Evolutionary conservation across 2,888 invertebrate species (phyloP).

Genomic region (Boloria selene): DNA sequence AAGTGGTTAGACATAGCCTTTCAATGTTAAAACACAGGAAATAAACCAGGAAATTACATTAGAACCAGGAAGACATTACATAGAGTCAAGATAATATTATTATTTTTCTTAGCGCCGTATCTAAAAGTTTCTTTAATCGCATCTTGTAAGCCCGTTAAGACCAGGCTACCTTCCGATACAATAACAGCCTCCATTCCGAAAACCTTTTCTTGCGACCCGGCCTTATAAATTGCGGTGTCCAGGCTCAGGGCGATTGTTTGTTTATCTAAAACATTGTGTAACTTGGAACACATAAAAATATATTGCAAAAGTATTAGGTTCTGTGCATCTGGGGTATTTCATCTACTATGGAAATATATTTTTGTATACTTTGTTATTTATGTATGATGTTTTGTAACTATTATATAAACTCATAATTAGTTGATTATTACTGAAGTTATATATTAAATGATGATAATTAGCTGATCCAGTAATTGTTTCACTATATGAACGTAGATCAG

Average conservation of each 20-base stretch:
- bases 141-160: slow-evolving; percentile 49
- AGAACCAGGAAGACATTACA: neutral
- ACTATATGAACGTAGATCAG: too few species aligned
- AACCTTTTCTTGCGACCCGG: slow-evolving; percentile 72
- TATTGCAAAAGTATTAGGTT: slow-evolving; percentile 25
- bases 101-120: slow-evolving; percentile 17
- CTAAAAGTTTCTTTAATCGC: slow-evolving; percentile 22
- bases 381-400: too few species aligned
- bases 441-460: too few species aligned
- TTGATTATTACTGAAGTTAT: too few species aligned
- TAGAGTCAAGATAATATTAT: neutral
- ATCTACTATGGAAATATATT: neutral
- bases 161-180: slow-evolving; percentile 80
- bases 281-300: slow-evolving; percentile 38
- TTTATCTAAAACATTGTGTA: slow-evolving; percentile 58
- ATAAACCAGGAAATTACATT: neutral
- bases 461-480: too few species aligned
- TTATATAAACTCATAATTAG: too few species aligned
- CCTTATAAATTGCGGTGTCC: slow-evolving; percentile 80
- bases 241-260: slow-evolving; percentile 55
- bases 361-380: neutral
- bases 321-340: neutral
- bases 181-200: slow-evolving; percentile 69
- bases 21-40: neutral
- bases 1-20: too few species aligned